These are phyloP conservation scores for Pyrrhia umbra DNA, from an alignment of 2,888 invertebrate species.

Conservation along the genomic window DNA sequence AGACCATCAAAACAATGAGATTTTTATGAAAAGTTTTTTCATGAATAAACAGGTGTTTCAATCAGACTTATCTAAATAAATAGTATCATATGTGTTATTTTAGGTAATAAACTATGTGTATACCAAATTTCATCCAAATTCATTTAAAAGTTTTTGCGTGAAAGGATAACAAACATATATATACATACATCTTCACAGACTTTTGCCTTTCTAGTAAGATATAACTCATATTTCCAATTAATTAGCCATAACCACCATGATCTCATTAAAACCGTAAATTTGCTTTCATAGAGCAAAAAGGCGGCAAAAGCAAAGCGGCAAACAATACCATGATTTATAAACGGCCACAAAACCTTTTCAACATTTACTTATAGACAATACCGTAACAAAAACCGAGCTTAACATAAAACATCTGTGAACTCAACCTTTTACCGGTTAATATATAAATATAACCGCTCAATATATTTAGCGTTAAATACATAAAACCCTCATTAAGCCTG, in stretches of 20 bases:
- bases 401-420: constrained; percentile 20
- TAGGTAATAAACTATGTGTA: no score
- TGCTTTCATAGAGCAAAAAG: constrained; percentile 13
- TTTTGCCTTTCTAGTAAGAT: neutral
- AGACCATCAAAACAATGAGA: no score
- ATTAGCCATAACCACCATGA: constrained; percentile 2
- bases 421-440: constrained; percentile 7
- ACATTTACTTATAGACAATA: constrained; percentile 4
- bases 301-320: constrained; percentile 5
- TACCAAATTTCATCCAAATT: no score
- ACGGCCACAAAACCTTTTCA: constrained; percentile 15
- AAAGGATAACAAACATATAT: no score
- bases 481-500: constrained; percentile 16
- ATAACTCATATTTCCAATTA: no score
- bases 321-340: constrained; percentile 24
- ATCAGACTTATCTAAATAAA: no score
- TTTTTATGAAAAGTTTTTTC: no score
- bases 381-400: constrained; percentile 7
- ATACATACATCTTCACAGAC: neutral
- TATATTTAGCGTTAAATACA: constrained; percentile 11
- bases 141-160: no score
- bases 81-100: no score
- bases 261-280: neutral
- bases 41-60: no score
- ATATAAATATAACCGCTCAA: constrained; percentile 28